phyloP scores from a whole-genome alignment of 1,140 invertebrate species.

The Zeugodacus cucurbitae region DNA sequence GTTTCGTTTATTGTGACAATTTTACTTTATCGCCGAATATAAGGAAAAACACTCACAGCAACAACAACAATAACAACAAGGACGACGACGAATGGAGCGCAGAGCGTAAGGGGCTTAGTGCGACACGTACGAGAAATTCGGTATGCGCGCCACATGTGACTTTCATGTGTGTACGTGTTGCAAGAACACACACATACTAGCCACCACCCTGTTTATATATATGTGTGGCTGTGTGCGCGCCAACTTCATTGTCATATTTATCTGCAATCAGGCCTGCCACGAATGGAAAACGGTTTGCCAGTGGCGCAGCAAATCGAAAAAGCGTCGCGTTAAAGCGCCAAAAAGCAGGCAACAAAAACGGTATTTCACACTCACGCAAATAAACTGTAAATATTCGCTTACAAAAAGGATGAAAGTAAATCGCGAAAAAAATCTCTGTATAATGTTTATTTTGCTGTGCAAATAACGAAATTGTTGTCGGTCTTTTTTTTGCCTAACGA shows the following conservation, averaged over 20 bases:
- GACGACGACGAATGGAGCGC: not conserved
- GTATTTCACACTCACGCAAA: not conserved
- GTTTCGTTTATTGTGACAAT: slow-evolving; percentile 37
- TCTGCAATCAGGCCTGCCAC: slow-evolving; percentile 39
- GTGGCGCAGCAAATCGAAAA: not conserved
- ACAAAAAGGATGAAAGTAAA: not conserved
- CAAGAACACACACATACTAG: not conserved
- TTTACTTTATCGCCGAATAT: slow-evolving; percentile 30
- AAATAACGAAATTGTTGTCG: slow-evolving; percentile 16
- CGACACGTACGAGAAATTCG: slow-evolving; percentile 9
- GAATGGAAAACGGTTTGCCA: slow-evolving; percentile 14
- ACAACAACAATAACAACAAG: not conserved
- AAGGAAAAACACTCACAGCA: not conserved
- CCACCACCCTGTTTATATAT: not conserved
- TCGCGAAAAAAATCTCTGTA: not conserved
- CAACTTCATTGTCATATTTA: slow-evolving; percentile 36
- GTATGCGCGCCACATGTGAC: slow-evolving; percentile 32
- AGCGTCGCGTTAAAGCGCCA: not conserved
- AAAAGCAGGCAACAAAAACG: not conserved
- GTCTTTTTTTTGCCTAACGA: not conserved
- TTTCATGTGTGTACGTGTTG: slow-evolving; percentile 25
- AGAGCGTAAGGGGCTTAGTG: not conserved
- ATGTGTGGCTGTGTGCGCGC: not conserved
- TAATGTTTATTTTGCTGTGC: slow-evolving; percentile 2
- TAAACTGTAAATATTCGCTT: not conserved